Percentiles rank a stretch among this genome's conserved stretches.
Evolutionary conservation across 2,113 vertebrate species (phyloP).

Genomic region (Apodemus sylvaticus): DNA sequence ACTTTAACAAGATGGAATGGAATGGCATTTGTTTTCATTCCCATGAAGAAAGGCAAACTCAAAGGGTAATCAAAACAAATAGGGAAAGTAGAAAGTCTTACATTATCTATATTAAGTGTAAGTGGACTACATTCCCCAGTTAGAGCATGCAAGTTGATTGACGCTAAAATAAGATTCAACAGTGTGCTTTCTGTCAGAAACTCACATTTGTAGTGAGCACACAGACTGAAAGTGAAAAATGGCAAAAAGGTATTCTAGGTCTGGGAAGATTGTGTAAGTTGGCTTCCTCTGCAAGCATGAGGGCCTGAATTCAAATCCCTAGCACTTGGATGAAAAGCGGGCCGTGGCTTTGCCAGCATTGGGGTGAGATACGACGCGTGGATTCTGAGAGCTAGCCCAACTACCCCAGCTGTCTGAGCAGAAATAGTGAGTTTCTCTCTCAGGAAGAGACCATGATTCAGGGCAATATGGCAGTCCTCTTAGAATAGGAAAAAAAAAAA

Average conservation of each 20-base stretch:
- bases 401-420: too few relatives aligned
- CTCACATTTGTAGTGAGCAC: background rate
- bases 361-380: background rate
- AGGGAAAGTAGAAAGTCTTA: background rate
- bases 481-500: background rate
- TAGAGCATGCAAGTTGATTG: background rate
- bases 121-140: background rate
- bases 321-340: background rate
- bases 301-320: too few relatives aligned
- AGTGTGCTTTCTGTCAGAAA: background rate
- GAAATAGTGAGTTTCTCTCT: background rate
- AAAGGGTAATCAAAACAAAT: background rate
- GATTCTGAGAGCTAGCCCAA: background rate
- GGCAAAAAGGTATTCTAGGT: background rate
- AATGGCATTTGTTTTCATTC: background rate
- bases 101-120: background rate
- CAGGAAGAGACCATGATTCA: background rate
- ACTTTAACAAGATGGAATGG: background rate
- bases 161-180: background rate
- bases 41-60: background rate
- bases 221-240: background rate
- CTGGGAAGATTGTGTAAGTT: background rate
- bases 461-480: background rate
- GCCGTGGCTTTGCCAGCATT: background rate
- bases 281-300: background rate